Base-by-base conservation (phyloP, 2,797 vertebrate genomes). In the Galaxias olidus region DNA sequence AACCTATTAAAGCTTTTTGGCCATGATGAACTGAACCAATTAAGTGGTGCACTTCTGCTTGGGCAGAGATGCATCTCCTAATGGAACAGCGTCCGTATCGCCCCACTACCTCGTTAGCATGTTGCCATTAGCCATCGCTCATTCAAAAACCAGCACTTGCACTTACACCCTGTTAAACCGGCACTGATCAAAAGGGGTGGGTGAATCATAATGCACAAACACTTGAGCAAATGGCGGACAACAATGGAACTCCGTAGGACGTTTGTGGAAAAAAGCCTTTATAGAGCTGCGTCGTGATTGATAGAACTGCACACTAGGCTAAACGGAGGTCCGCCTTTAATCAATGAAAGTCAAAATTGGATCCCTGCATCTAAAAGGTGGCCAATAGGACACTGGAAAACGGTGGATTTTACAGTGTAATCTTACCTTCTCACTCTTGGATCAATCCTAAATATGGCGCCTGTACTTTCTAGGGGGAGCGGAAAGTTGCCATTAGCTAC, bases 21-120 rank as follows among this genome's bases (percentile, higher is more conserved):
- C 71, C 59, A 45, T 82, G 84, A 88, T 84, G 74, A 89, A 86
- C 85, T 81, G 72, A 84, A 86, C 83, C 79, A 87, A 88, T 88
- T 86, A 88, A 80, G 75, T 65, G 8, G 40, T 41, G 72, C 72
- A 70, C 71, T 86, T 87, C 77, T 85, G 84, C 82, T 75, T 50
- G 66, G 77, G 56, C 71, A 84, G 76, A 82, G 72, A 85, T 69
- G 77, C 78, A 73, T 80, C 80, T 77, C 70, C 53, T 85, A 87
- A 87, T 87, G 74, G 79, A 20, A 44, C 63, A 72, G 43, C 75
- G 61, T 81, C 73, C 54, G 20, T 60, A 73, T 81, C 4, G 59
- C 76, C 78, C 77, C 74, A 71, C 73, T 69, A 68, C 69, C 73
- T 86, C 84, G 85, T 88, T 89, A 86, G 73, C 77, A 78, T 59